A percentile compares a stretch with the other conserved stretches of the same genome.
Conservation (phyloP, 2,113 vertebrate species). For the Verasper variegatus region DNA sequence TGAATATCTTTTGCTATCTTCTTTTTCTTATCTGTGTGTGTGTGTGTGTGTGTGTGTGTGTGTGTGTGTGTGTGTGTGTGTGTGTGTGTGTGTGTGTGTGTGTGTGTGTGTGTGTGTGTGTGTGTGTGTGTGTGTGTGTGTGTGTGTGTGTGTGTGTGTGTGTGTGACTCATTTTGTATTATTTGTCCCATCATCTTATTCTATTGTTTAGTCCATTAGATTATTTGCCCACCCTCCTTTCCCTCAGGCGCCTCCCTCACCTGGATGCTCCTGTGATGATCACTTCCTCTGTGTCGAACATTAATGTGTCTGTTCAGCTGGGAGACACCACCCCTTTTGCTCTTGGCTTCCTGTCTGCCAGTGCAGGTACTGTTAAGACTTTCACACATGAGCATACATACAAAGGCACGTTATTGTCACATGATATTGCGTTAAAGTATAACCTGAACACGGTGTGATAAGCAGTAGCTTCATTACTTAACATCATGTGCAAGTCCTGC, state of each 20-base stretch:
- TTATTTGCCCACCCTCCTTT: slow-evolving; percentile 71
- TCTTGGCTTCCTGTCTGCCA: slow-evolving; percentile 91
- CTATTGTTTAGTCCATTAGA: slow-evolving; percentile 68
- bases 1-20: slow-evolving; percentile 33
- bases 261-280: slow-evolving; percentile 91
- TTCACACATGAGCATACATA: not conserved
- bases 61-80: slow-evolving; percentile 9
- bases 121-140: slow-evolving; percentile 14
- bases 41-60: too few species aligned
- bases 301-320: slow-evolving; percentile 93
- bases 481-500: not conserved
- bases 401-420: slow-evolving; percentile 3
- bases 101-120: not conserved
- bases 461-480: not conserved
- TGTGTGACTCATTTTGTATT: slow-evolving; percentile 39
- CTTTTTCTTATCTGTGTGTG: slow-evolving; percentile 47
- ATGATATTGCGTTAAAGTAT: slow-evolving; percentile 1
- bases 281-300: slow-evolving; percentile 88
- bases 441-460: not conserved
- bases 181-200: slow-evolving; percentile 29
- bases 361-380: slow-evolving; percentile 82
- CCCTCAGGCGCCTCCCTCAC: slow-evolving; percentile 86
- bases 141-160: not conserved
- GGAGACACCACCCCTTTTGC: slow-evolving; percentile 95
- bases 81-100: slow-evolving; percentile 15